Conservation (phyloP, 2,797 vertebrate species). For the Denticeps clupeoides region DNA sequence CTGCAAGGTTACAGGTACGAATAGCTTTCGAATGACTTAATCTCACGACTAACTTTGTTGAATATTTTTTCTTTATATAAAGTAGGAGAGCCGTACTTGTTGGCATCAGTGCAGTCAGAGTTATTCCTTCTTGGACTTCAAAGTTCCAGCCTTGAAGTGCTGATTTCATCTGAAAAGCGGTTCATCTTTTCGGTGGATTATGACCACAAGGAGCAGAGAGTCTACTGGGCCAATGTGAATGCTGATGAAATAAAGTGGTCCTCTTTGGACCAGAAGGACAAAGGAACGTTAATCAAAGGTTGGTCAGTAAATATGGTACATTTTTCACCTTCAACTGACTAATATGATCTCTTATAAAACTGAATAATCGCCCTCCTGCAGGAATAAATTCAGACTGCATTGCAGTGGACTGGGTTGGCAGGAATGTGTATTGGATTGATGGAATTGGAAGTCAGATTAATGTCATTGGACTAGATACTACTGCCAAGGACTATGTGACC, state of each 20-base stretch:
- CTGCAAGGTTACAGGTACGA: conserved; percentile 73
- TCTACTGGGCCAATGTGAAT: conserved; percentile 76
- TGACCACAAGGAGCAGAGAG: conserved; percentile 64
- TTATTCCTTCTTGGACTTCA: conserved; percentile 65
- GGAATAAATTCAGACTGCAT: conserved; percentile 72
- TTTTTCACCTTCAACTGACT: too few species aligned
- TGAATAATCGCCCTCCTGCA: too few species aligned
- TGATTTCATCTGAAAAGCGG: conserved; percentile 57
- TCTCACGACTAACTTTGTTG: background rate
- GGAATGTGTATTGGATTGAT: conserved; percentile 85
- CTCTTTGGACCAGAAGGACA: conserved; percentile 56
- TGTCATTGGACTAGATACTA: conserved; percentile 53
- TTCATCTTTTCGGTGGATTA: conserved; percentile 74
- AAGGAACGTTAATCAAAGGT: conserved; percentile 76
- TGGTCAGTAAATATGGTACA: too few species aligned
- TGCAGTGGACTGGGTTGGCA: conserved; percentile 81
- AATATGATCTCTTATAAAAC: too few species aligned
- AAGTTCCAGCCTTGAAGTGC: conserved; percentile 55
- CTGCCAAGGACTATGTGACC: conserved; percentile 49
- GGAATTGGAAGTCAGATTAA: conserved; percentile 63
- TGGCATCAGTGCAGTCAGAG: conserved; percentile 67
- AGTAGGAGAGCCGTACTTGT: conserved; percentile 65
- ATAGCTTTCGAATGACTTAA: background rate
- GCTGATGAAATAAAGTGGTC: conserved; percentile 74
- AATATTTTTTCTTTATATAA: too few species aligned